These are phyloP conservation scores for Balaenoptera acutorostrata DNA, from an alignment of 2,113 vertebrate species.

Conservation along the genomic window DNA sequence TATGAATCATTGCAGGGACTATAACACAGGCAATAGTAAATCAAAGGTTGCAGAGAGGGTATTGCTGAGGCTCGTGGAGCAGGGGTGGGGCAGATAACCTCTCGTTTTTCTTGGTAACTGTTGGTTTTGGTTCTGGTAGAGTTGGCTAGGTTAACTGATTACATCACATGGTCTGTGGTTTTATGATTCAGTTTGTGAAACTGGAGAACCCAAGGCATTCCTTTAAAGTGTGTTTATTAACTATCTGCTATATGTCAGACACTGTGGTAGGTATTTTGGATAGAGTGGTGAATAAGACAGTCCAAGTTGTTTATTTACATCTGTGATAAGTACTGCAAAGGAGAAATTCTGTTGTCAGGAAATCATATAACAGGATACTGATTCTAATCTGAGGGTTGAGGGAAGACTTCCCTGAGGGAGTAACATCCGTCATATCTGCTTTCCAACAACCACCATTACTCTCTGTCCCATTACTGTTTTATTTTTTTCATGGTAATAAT, in stretches of 20 bases:
- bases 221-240: constrained; percentile 12
- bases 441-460: background rate
- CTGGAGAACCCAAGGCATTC: background rate
- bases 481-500: background rate
- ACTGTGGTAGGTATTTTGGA: background rate
- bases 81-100: background rate
- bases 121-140: constrained; percentile 23
- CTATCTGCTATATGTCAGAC: background rate
- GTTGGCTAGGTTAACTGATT: background rate
- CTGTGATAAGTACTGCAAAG: background rate
- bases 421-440: background rate
- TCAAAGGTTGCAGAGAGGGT: background rate
- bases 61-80: background rate
- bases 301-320: background rate
- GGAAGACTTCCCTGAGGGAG: background rate
- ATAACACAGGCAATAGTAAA: background rate
- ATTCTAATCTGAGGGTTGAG: background rate
- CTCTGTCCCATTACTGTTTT: background rate
- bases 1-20: background rate
- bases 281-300: background rate
- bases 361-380: background rate
- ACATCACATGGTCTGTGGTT: background rate
- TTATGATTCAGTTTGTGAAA: constrained; percentile 35
- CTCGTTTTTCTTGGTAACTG: background rate
- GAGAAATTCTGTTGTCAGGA: background rate